Conservation (phyloP, 2,113 vertebrate genomes). For the Psettodes erumei region DNA sequence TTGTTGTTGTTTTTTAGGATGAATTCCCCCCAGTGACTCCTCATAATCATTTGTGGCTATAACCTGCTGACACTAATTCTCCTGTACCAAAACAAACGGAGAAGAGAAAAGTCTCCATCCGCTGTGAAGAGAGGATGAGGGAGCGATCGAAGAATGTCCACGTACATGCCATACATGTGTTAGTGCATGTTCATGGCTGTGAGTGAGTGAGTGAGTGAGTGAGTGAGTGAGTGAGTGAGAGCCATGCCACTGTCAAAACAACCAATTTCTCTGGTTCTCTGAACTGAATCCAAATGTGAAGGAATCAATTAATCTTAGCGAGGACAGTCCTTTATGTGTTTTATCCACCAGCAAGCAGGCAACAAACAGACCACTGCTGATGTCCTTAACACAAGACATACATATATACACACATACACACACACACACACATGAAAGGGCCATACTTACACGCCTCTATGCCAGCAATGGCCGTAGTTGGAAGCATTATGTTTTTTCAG, state of each 20-base stretch:
- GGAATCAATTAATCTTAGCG: constrained; percentile 76
- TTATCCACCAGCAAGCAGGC: constrained; percentile 60
- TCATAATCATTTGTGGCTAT: constrained; percentile 31
- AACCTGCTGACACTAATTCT: constrained; percentile 29
- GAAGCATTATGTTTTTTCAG: background rate
- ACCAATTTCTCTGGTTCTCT: constrained; percentile 73
- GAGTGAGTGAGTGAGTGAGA: constrained; percentile 37
- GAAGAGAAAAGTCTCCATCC: background rate
- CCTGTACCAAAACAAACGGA: constrained; percentile 22
- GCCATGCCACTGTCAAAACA: constrained; percentile 68
- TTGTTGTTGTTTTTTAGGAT: constrained; percentile 27
- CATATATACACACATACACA: constrained; percentile 1
- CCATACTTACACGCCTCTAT: background rate
- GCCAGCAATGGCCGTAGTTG: background rate
- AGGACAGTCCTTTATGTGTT: constrained; percentile 62
- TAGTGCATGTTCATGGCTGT: constrained; percentile 31
- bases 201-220: constrained; percentile 39
- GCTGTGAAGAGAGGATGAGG: background rate
- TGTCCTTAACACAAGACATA: constrained; percentile 22
- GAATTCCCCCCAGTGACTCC: background rate
- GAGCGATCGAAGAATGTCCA: constrained; percentile 1
- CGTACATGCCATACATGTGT: constrained; percentile 25
- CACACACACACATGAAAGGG: constrained; percentile 11
- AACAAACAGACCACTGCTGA: constrained; percentile 42
- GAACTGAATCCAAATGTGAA: constrained; percentile 76